phyloP scores from a whole-genome alignment of 2,113 vertebrate species.

The Solea senegalensis region DNA sequence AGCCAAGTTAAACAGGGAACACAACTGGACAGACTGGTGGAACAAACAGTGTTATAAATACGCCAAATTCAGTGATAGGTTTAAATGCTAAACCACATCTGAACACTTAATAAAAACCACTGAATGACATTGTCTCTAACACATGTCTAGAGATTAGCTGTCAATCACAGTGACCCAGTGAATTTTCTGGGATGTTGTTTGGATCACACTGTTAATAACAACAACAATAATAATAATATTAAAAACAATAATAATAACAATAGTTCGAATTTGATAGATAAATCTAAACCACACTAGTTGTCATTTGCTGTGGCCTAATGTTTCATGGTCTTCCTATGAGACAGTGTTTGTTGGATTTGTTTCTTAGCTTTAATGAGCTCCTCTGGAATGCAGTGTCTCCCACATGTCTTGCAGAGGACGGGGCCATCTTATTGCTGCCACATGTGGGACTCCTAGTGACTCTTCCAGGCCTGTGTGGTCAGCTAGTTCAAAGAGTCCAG shows the following conservation, averaged over 20 bases:
- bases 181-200: conserved; percentile 15
- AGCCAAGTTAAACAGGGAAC: conserved; percentile 69
- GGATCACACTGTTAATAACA: not conserved
- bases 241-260: conserved; percentile 5
- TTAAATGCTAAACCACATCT: conserved; percentile 71
- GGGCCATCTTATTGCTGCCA: conserved; percentile 84
- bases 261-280: conserved; percentile 10
- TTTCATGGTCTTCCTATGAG: conserved; percentile 37
- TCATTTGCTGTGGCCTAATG: conserved; percentile 33
- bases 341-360: conserved; percentile 78
- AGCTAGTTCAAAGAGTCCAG: conserved; percentile 81
- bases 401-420: conserved; percentile 80
- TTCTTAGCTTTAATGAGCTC: conserved; percentile 82
- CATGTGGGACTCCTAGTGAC: conserved; percentile 79
- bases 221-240: conserved; percentile 12
- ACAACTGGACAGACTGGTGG: conserved; percentile 64
- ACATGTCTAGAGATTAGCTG: conserved; percentile 50
- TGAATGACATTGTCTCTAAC: conserved; percentile 61
- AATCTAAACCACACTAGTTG: conserved; percentile 15
- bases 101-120: conserved; percentile 60
- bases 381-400: conserved; percentile 82
- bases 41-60: conserved; percentile 70
- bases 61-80: conserved; percentile 68
- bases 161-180: conserved; percentile 42
- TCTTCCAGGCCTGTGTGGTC: conserved; percentile 84